Base-by-base conservation (phyloP, 2,888 invertebrate species). In the Drosophila borealis region DNA sequence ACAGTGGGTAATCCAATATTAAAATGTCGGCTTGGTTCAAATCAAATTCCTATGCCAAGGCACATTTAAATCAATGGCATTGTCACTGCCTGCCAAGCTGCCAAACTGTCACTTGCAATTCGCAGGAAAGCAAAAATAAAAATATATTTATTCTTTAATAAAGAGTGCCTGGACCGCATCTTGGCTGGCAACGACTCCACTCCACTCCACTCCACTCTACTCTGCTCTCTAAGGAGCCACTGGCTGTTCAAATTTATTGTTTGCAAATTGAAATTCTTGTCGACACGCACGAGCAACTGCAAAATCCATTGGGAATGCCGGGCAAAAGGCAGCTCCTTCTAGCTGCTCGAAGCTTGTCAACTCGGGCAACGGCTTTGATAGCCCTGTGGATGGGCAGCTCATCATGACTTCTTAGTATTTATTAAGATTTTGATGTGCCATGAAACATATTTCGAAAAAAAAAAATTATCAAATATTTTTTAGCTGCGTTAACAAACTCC, bases 261-360 rank as follows among this genome's bases (percentile, higher is more conserved):
- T 80, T 88, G 81, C 83, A 84, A 84, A 83, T 88, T 84, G 87
- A 87, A 84, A 84, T 88, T 88, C 88, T 86, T 86, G 88, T 80
- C 84, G 87, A 84, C 87, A 88, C 87, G 88, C 84, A 88, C 84
- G 88, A 84, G 81, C 88, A 84, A 78, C 60, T 64, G 65, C 74
- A 55, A 62, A 84, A 71, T 78, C 87, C 75, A 73, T 80, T 80
- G 87, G 84, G 89, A 86, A 78, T 82, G 78, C 74, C 36, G 64
- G 61, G 63, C 86, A 74, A 68, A 65, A 75, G 75, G 68, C 73
- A 61, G 42, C 65, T 46, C 51, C 63, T 66, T 45, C 34, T 29
- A 51, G 95, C 76, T 96, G 95, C 91, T 93, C 97, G 67, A 94
- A 95, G 81, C 94, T 97, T 79, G 73, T 59, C 72, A 68, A 75